Evolutionary conservation across 2,113 vertebrate species (phyloP).

Genomic region (Tretioscincus oriximinensis): DNA sequence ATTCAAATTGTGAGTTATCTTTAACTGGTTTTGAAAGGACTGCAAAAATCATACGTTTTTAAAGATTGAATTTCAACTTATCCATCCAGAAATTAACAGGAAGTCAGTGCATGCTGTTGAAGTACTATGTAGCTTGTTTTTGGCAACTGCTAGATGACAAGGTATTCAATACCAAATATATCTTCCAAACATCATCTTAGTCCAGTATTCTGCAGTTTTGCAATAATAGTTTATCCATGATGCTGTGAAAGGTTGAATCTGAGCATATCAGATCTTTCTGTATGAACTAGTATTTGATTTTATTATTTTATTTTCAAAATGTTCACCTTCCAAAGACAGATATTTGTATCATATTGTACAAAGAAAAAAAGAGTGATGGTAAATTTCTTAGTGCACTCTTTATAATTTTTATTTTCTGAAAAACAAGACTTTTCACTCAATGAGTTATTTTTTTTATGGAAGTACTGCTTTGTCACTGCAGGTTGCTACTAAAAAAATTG

Average conservation of each 20-base stretch:
- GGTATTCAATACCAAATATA: neutral
- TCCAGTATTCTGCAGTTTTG: too few species aligned
- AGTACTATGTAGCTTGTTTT: neutral
- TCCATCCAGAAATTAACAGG: neutral
- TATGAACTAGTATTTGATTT: neutral
- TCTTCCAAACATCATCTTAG: neutral
- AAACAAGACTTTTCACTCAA: constrained; percentile 5
- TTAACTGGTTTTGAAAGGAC: neutral
- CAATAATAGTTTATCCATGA: neutral
- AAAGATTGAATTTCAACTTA: neutral
- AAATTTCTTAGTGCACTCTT: neutral
- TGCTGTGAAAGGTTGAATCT: neutral
- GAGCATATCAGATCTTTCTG: neutral
- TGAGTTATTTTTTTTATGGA: constrained; percentile 34
- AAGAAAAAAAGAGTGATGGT: neutral
- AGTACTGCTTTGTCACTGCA: constrained; percentile 14
- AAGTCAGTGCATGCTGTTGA: neutral
- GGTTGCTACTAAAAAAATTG: constrained; percentile 12
- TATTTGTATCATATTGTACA: neutral
- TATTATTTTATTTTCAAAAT: neutral
- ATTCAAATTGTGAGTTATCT: neutral
- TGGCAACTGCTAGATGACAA: neutral
- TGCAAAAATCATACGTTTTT: neutral
- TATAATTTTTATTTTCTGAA: neutral
- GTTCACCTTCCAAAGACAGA: neutral